Base-by-base conservation (phyloP, 2,113 vertebrate species). In the Lepus americanus region DNA sequence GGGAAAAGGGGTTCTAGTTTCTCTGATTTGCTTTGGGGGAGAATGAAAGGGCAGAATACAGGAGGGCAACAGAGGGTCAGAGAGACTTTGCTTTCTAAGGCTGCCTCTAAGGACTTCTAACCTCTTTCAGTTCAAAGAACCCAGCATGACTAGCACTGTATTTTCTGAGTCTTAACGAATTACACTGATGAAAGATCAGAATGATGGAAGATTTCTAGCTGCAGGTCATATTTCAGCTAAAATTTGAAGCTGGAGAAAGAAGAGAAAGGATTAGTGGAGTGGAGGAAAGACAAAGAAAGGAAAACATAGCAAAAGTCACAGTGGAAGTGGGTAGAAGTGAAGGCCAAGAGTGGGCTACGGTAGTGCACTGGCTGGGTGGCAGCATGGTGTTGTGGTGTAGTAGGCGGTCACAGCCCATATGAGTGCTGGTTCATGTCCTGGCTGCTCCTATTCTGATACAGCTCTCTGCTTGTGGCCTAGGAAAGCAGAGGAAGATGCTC, bases 241-340 rank as follows among this genome's bases (percentile, higher is more conserved):
- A 19, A 61, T 95, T 93, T 91, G 2, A 74, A 73, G 29, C 8
- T 9, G 61, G 78, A 72, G 6, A 78, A 82, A 84, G 33, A 59
- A 63, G 22, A 66, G 36, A 59, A 82, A 44, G 61, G 55, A 9
- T 23, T 49, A 74, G 55, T 29, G 31, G 74, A 36, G 23, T 49
- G 9, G 7, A 78, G 31, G 66, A 53, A 51, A 85, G 44, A 14
- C 25, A 55, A 2, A 1, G 44, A 82, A 61, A 23, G 78, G 17
- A 7, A 20, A 73, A 74, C 27, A 39, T 0, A 27, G 80, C 6
- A 27, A 13, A 78, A 67, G 17, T 6, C 9, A 27, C 22, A 5
- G 16, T 0, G 3, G 8, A 11, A 6, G 6, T 33, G 10, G 31
- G 70, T 13, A 39, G 14, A 64, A 33, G 25, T 0, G 29, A 59